Percentiles rank a stretch among this genome's conserved stretches.
Evolutionary conservation across 2,888 invertebrate genomes (phyloP).

Genomic region (Acronicta alni): DNA sequence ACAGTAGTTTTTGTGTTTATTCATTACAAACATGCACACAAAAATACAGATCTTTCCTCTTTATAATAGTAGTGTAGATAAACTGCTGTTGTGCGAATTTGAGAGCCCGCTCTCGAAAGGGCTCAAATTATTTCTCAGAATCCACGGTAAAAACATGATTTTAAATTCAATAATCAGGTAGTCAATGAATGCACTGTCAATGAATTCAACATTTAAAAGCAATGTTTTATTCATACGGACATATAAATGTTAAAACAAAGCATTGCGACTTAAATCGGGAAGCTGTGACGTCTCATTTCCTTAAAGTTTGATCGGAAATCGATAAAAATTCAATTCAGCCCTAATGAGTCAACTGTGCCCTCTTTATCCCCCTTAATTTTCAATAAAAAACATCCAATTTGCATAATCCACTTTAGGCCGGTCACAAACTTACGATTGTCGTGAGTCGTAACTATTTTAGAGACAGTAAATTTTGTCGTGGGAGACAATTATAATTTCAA

Average conservation of each 20-base stretch:
- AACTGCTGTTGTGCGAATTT: no score
- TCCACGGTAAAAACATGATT: not conserved
- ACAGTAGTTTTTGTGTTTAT: no score
- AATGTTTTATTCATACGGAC: conserved; percentile 59
- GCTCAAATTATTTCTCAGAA: not conserved
- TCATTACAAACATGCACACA: no score
- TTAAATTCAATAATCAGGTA: not conserved
- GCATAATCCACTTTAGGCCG: conserved; percentile 61
- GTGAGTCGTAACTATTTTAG: conserved; percentile 39
- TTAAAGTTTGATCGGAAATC: conserved; percentile 53
- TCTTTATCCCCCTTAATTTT: conserved; percentile 60
- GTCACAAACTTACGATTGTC: conserved; percentile 40
- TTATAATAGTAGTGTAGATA: no score
- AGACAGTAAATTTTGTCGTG: conserved; percentile 23
- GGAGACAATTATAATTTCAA: conserved; percentile 24
- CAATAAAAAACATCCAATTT: conserved; percentile 66
- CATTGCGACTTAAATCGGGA: conserved; percentile 31
- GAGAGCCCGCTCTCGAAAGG: no score
- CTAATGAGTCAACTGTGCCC: conserved; percentile 65
- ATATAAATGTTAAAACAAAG: conserved; percentile 40
- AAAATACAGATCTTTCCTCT: no score
- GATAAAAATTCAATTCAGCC: conserved; percentile 62
- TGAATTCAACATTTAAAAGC: conserved; percentile 42
- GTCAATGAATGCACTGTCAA: conserved; percentile 1
- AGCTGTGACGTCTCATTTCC: conserved; percentile 64